These are phyloP conservation scores for Balanococcus diminutus DNA, from an alignment of 2,888 invertebrate species.

Conservation along the genomic window DNA sequence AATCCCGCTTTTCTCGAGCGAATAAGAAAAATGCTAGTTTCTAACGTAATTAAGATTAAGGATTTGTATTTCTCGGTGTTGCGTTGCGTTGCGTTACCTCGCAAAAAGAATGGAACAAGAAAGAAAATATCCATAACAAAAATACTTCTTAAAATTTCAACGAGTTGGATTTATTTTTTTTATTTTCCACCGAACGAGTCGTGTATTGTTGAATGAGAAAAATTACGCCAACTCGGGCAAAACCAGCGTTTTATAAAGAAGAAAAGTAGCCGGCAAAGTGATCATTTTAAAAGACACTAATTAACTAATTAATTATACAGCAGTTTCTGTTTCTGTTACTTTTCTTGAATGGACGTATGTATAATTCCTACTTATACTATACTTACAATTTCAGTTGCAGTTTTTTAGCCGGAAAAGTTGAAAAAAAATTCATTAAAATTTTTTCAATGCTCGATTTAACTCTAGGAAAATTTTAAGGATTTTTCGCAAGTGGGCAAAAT, in stretches of 20 bases:
- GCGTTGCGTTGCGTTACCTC: neutral
- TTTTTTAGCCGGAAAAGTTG: too few relatives aligned
- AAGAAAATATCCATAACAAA: neutral
- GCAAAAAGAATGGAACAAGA: neutral
- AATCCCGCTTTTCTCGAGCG: neutral
- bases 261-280: neutral
- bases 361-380: too few relatives aligned
- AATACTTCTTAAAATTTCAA: neutral
- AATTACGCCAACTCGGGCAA: neutral
- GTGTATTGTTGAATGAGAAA: conserved; percentile 10
- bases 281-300: neutral
- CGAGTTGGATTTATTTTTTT: neutral
- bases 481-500: too few relatives aligned
- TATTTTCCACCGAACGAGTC: neutral
- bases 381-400: too few relatives aligned
- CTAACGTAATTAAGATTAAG: conserved; percentile 21
- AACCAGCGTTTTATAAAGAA: neutral
- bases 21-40: conserved; percentile 25
- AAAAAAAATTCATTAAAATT: too few relatives aligned
- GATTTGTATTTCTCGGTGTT: conserved; percentile 14
- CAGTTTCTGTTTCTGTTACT: neutral
- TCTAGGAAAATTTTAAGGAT: too few relatives aligned
- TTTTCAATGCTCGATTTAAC: too few relatives aligned
- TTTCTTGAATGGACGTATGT: too few relatives aligned
- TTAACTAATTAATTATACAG: neutral